Evolutionary conservation across 2,888 invertebrate genomes (phyloP).

Genomic region (Cabera pusaria): DNA sequence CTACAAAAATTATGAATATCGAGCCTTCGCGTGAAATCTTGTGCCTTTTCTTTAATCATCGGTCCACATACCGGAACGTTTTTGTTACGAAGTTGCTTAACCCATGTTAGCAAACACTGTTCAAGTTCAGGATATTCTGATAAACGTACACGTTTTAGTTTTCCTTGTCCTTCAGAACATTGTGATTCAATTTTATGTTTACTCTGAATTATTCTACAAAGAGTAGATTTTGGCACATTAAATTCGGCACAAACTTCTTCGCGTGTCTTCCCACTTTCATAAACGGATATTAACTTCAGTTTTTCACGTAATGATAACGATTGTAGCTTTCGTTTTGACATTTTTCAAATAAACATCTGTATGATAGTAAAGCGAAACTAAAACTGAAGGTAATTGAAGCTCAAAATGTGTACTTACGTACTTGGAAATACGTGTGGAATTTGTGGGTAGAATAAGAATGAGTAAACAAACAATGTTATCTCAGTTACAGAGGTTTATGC

Average conservation of each 20-base stretch:
- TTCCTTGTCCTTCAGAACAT: constrained; percentile 1
- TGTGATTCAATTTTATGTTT: constrained; percentile 36
- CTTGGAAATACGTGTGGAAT: constrained; percentile 7
- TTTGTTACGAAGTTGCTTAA: too few relatives aligned
- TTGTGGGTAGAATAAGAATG: constrained; percentile 1
- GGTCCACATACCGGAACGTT: too few relatives aligned
- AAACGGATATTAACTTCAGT: constrained; percentile 5
- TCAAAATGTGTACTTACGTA: constrained; percentile 9
- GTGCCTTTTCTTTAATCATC: too few relatives aligned
- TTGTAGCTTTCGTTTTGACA: too few relatives aligned
- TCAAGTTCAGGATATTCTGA: too few relatives aligned
- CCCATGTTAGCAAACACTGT: too few relatives aligned
- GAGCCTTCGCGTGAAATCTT: too few relatives aligned
- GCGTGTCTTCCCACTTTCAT: constrained; percentile 3
- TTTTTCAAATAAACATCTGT: neutral
- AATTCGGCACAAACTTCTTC: constrained; percentile 25
- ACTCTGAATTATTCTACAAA: constrained; percentile 28
- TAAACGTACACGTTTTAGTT: too few relatives aligned
- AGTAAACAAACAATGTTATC: too few relatives aligned
- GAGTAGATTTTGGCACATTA: constrained; percentile 30
- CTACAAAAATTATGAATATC: too few relatives aligned
- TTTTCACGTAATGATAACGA: too few relatives aligned
- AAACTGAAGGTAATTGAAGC: constrained; percentile 11
- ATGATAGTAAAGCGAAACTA: constrained; percentile 10
- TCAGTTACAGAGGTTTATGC: too few relatives aligned